Base-by-base conservation (phyloP, 2,113 vertebrate species). In the Lophotis ruficrista region DNA sequence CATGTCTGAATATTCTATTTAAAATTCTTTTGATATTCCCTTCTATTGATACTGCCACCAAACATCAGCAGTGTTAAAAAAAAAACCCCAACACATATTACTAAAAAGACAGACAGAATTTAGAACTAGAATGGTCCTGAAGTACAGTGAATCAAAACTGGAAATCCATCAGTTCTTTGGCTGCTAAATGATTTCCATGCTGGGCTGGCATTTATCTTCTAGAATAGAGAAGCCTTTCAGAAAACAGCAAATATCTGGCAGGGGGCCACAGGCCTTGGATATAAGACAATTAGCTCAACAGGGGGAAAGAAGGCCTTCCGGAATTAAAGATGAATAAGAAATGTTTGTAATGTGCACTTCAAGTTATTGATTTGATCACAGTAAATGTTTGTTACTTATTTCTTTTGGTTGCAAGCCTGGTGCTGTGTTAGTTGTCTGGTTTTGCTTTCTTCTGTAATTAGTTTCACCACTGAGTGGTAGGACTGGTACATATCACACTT, bases 331-430 rank as follows among this genome's bases (percentile, higher is more conserved):
- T 94, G 92, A 97, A 93, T 92, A 89, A 90, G 84, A 93, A 95
- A 95, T 97, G 94, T 96, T 97, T 96, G 95, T 85, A 92, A 90
- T 94, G 73, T 84, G 90, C 84, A 54, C 82, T 97, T 94, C 89
- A 85, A 90, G 75, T 96, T 97, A 94, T 80, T 92, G 86, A 82
- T 96, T 96, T 94, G 84, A 93, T 94, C 94, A 66, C 45, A 92
- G 51, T 37, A 64, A 93, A 94, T 85, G 53, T 94, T 97, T 96
- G 89, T 90, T 82, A 80, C 75, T 88, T 93, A 75, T 43, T 96
- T 92, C 58, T 95, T 90, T 90, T 83, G 71, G 72, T 51, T 89
- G 81, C 88, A 94, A 93, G 62, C 7, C 7, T n/a, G 27, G 60
- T 35, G 56, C 51, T 94, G 62, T 47, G 58, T 71, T 84, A 56